Base-by-base conservation (phyloP, 2,113 vertebrate genomes). In the Phalacrocorax brasilianus region DNA sequence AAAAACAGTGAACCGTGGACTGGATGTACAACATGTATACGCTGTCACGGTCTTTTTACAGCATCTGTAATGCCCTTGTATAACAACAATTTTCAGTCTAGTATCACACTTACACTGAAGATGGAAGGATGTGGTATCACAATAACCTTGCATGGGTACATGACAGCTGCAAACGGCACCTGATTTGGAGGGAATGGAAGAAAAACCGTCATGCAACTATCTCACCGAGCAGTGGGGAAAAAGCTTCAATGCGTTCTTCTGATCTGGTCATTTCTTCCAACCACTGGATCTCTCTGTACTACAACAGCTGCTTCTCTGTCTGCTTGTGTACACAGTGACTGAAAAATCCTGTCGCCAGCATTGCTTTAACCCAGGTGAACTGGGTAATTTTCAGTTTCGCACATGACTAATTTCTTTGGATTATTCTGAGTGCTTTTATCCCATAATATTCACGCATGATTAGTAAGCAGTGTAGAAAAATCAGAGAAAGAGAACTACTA, bases 371-470 rank as follows among this genome's bases (percentile, higher is more conserved):
- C 35, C 11, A 44, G 11, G 12, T 32, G n/a, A 80, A 55, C 4
- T 14, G 33, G 38, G 6, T 16, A 2, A 56, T 56, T 77, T 50
- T n/a, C 72, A 56, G 22, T 90, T 59, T 62, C 15, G 19, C n/a
- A 66, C 5, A 23, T 16, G 27, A 44, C 32, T 84, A 2, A 81
- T 78, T 72, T 58, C 5, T 59, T n/a, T 10, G 14, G 14, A 59
- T 40, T 78, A 40, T 91, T 89, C 74, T 76, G 49, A 52, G 44
- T 65, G 40, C 23, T 63, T 78, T 72, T 68, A 61, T 11, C 8
- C 33, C 1, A 0, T 8, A 47, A 68, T 32, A 52, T 27, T 33
- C 20, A 53, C 6, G 30, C 22, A 5, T 9, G 19, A 62, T 13
- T 30, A 74, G 23, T 0, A 33, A 4, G 18, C 33, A 67, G 21